Percentiles rank a stretch among this genome's conserved stretches.
These are phyloP conservation scores for Forficula auricularia DNA, from an alignment of 1,140 invertebrate species.

Conservation along the genomic window DNA sequence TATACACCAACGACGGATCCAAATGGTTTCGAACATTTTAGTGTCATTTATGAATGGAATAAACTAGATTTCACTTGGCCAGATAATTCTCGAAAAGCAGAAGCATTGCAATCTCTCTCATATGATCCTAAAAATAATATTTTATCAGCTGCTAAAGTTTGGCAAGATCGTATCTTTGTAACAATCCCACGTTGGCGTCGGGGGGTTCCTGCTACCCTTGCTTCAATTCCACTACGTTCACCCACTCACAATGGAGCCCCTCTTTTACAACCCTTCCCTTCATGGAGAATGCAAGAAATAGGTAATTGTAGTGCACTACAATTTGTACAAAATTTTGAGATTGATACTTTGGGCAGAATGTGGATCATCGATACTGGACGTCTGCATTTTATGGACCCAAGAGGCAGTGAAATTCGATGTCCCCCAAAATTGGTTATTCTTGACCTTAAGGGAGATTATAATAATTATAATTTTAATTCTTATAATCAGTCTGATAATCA, in stretches of 20 bases:
- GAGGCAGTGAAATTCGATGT: constrained; percentile 30
- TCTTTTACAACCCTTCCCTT: constrained; percentile 42
- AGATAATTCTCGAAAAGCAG: constrained; percentile 22
- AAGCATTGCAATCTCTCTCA: constrained; percentile 26
- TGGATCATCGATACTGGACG: constrained; percentile 51
- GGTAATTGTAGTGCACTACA: constrained; percentile 43
- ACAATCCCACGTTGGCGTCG: constrained; percentile 41
- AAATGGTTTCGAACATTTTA: constrained; percentile 32
- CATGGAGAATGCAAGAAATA: constrained; percentile 42
- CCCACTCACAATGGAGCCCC: constrained; percentile 33
- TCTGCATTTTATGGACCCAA: constrained; percentile 27
- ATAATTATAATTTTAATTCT: no score
- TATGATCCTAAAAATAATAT: constrained; percentile 42
- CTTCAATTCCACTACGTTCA: constrained; percentile 29
- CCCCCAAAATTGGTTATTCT: constrained; percentile 46
- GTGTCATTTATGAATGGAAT: constrained; percentile 29
- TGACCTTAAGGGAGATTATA: constrained; percentile 31
- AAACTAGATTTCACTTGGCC: constrained; percentile 25
- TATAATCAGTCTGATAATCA: no score
- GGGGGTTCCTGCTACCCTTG: constrained; percentile 47
- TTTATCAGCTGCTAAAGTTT: constrained; percentile 41
- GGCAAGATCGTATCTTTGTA: constrained; percentile 40
- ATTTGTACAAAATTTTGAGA: constrained; percentile 49
- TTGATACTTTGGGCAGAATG: constrained; percentile 45
- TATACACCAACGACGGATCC: constrained; percentile 28